A percentile compares a stretch with the other conserved stretches of the same genome.
These are phyloP conservation scores for Eurystomus glaucurus DNA, from an alignment of 2,797 vertebrate species.

Conservation along the genomic window DNA sequence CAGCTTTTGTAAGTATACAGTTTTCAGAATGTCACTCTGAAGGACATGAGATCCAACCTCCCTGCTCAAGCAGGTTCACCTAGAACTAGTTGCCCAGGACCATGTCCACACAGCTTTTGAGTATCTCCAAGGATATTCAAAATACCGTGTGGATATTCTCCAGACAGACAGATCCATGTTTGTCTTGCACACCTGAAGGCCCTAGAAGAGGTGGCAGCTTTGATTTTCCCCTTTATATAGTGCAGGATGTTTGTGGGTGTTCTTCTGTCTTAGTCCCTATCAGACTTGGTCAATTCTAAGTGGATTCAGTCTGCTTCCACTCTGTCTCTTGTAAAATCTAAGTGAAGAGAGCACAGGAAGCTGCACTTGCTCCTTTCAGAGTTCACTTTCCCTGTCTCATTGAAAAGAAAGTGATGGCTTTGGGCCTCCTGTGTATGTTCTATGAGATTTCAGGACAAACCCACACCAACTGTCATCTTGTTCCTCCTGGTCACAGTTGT, in stretches of 20 bases:
- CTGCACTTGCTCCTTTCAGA: background rate
- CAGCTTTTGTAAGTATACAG: constrained; percentile 82
- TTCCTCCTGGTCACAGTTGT: background rate
- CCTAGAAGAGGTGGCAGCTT: background rate
- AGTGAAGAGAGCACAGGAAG: background rate
- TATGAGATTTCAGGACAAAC: background rate
- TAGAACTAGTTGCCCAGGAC: background rate
- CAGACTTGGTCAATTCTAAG: background rate
- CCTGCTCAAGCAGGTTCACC: background rate
- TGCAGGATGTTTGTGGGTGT: background rate
- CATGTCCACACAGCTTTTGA: background rate
- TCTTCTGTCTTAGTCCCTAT: background rate
- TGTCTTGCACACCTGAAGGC: background rate
- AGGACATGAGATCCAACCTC: background rate
- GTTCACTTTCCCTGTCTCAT: background rate
- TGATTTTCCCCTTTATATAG: background rate
- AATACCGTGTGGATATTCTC: background rate
- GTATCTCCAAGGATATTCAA: background rate
- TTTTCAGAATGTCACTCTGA: background rate
- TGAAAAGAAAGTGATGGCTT: background rate
- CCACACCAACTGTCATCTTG: background rate
- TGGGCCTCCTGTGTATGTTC: background rate
- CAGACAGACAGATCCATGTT: too few species aligned
- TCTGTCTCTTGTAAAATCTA: background rate
- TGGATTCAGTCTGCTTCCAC: background rate